These are phyloP conservation scores for Acleris literana DNA, from an alignment of 2,888 invertebrate genomes.

Conservation along the genomic window DNA sequence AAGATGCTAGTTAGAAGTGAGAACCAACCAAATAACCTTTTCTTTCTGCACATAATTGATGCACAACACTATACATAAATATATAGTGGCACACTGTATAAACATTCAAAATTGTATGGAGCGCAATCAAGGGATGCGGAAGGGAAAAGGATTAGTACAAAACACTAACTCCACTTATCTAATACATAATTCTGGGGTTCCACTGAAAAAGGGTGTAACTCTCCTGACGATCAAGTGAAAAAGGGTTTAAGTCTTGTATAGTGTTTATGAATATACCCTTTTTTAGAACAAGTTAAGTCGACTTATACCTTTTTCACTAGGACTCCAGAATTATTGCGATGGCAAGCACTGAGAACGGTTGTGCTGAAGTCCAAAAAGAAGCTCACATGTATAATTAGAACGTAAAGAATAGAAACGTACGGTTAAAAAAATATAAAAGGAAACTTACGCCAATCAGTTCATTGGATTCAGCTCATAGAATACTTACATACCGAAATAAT, in stretches of 20 bases:
- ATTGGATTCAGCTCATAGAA: slow-evolving; percentile 31
- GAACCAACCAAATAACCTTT: too few relatives aligned
- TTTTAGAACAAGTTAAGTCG: too few relatives aligned
- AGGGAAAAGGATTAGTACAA: background rate
- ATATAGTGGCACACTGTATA: background rate
- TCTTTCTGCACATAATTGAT: too few relatives aligned
- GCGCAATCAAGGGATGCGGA: slow-evolving; percentile 6
- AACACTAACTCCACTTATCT: too few relatives aligned
- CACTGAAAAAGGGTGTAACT: too few relatives aligned
- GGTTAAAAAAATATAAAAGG: slow-evolving; percentile 28
- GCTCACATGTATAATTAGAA: slow-evolving; percentile 24
- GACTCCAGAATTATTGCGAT: too few relatives aligned
- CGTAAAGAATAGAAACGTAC: slow-evolving; percentile 11
- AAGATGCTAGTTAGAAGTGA: too few relatives aligned
- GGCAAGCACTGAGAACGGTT: slow-evolving; percentile 5
- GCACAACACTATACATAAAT: background rate
- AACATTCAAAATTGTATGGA: slow-evolving; percentile 25
- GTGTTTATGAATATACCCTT: too few relatives aligned
- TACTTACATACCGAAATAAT: slow-evolving; percentile 26
- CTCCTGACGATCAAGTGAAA: too few relatives aligned
- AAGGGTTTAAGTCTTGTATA: too few relatives aligned
- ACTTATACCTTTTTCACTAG: too few relatives aligned
- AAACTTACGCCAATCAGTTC: slow-evolving; percentile 36
- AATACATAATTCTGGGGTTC: too few relatives aligned
- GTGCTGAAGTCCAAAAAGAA: slow-evolving; percentile 33